phyloP scores from a whole-genome alignment of 1,140 invertebrate species.

The Brachionus manjavacas region DNA sequence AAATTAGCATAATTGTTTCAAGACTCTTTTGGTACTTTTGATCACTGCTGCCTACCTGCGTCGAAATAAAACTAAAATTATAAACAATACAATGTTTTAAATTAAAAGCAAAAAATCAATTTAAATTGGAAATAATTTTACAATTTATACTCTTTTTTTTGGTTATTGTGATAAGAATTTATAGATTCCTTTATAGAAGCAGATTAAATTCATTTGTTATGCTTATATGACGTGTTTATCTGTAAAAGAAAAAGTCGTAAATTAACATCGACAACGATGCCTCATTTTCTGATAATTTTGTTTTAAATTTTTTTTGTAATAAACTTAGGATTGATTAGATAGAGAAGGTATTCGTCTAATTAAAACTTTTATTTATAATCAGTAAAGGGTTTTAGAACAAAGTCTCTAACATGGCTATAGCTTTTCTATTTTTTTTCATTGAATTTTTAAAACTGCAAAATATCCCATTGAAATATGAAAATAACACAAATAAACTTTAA shows the following conservation, averaged over 20 bases:
- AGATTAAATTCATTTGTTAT: not conserved
- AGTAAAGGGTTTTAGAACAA: not conserved
- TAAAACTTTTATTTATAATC: no score
- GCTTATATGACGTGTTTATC: not conserved
- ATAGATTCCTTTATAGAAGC: not conserved
- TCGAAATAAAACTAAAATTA: not conserved
- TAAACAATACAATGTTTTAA: no score
- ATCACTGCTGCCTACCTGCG: not conserved
- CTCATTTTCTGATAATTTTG: no score
- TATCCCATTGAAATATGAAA: not conserved
- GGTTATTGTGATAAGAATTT: not conserved
- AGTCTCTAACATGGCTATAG: not conserved
- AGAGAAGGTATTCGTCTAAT: no score
- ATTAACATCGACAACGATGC: no score
- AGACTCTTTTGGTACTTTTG: not conserved
- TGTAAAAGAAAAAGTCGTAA: no score
- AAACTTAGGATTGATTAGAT: no score
- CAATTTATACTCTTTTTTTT: not conserved
- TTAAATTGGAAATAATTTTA: not conserved
- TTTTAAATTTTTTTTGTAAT: no score
- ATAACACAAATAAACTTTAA: not conserved
- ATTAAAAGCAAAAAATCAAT: not conserved
- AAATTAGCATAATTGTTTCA: conserved; percentile 13
- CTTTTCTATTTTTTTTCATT: not conserved
- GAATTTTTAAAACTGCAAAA: not conserved